These are phyloP conservation scores for Ennomos quercinarius DNA, from an alignment of 2,888 invertebrate genomes.

Conservation along the genomic window DNA sequence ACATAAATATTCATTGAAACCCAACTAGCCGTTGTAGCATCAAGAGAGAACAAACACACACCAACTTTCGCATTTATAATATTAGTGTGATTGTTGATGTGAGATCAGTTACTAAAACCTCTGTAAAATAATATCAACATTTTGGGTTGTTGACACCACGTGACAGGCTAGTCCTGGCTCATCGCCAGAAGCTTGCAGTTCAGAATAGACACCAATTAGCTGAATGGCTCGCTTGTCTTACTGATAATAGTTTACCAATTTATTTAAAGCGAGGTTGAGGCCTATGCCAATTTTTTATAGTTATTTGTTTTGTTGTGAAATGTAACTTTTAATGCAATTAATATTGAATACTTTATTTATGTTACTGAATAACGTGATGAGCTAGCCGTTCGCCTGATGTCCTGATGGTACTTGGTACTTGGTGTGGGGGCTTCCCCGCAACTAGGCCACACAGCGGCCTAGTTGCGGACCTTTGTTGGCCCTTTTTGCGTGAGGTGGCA, in stretches of 20 bases:
- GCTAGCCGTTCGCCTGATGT: no score
- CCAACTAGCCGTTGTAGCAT: no score
- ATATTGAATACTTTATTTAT: no score
- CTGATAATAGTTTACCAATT: constrained; percentile 3
- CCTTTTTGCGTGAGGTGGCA: no score
- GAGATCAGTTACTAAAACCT: constrained; percentile 1
- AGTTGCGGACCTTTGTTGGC: no score
- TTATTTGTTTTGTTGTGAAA: not conserved
- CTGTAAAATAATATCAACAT: constrained; percentile 4
- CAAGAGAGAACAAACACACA: no score
- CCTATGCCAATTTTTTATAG: not conserved
- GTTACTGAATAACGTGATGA: no score
- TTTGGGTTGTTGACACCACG: constrained; percentile 29
- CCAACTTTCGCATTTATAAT: not conserved
- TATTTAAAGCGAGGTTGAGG: not conserved
- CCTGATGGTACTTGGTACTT: no score
- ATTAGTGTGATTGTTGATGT: not conserved
- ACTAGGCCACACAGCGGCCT: no score
- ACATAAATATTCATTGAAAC: no score
- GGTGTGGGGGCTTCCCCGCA: no score
- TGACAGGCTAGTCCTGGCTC: constrained; percentile 15
- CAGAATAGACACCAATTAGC: constrained; percentile 34
- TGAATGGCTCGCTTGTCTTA: constrained; percentile 25
- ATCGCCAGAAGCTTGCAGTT: constrained; percentile 16
- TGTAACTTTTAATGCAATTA: no score